phyloP scores from a whole-genome alignment of 2,888 invertebrate species.

The Aphodius granarius region DNA sequence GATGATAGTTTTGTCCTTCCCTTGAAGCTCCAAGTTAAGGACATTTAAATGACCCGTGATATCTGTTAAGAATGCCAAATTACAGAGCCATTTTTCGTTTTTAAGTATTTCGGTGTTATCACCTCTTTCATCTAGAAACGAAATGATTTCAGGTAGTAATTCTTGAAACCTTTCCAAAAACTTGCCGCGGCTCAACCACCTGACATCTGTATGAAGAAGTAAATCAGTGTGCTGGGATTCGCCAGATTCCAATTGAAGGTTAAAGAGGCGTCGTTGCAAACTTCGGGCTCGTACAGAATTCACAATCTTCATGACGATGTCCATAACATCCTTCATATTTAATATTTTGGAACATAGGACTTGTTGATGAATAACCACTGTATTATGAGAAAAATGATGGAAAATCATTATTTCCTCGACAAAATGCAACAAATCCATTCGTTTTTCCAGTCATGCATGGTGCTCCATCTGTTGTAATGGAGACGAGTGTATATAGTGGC shows the following conservation, averaged over 20 bases:
- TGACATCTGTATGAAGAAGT: slow-evolving; percentile 28
- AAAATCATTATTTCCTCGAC: slow-evolving; percentile 22
- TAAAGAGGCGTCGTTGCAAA: slow-evolving; percentile 24
- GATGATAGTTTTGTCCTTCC: no score
- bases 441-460: slow-evolving; percentile 29
- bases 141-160: slow-evolving; percentile 26
- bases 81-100: no score
- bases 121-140: no score
- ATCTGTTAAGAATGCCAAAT: no score
- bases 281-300: slow-evolving; percentile 30
- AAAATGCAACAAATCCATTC: slow-evolving; percentile 32
- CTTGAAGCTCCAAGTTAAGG: no score
- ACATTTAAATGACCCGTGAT: no score
- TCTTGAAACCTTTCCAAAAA: slow-evolving; percentile 27
- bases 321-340: slow-evolving; percentile 16
- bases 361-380: slow-evolving; percentile 30
- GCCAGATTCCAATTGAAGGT: no score
- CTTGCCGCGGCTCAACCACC: slow-evolving; percentile 31
- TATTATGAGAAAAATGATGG: slow-evolving; percentile 31
- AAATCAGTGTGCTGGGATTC: slow-evolving; percentile 25
- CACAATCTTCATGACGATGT: slow-evolving; percentile 18
- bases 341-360: no score
- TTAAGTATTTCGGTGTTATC: no score
- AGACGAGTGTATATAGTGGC: slow-evolving; percentile 31
- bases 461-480: slow-evolving; percentile 33